A percentile compares a stretch with the other conserved stretches of the same genome.
These are phyloP conservation scores for Arvicanthis niloticus DNA, from an alignment of 2,113 vertebrate genomes.

Conservation along the genomic window DNA sequence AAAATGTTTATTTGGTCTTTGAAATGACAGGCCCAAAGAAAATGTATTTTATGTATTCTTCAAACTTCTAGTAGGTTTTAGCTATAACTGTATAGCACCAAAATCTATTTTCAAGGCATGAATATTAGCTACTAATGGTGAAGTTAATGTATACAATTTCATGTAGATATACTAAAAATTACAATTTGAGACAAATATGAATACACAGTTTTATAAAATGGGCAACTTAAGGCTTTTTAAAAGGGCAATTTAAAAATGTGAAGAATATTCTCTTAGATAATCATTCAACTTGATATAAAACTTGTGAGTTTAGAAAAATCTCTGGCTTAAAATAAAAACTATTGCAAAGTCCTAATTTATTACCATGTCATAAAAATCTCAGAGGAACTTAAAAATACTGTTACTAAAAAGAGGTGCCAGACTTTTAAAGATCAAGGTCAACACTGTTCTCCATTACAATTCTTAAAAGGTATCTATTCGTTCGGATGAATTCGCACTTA, in stretches of 20 bases:
- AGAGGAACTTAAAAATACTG: slow-evolving; percentile 58
- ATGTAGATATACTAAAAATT: slow-evolving; percentile 44
- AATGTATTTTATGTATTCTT: slow-evolving; percentile 64
- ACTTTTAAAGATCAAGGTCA: slow-evolving; percentile 68
- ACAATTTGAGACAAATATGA: slow-evolving; percentile 55
- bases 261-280: slow-evolving; percentile 69
- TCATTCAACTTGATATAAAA: slow-evolving; percentile 55
- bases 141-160: slow-evolving; percentile 44
- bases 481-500: slow-evolving; percentile 36
- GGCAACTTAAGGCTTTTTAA: slow-evolving; percentile 63
- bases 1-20: slow-evolving; percentile 74
- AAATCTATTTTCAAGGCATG: slow-evolving; percentile 59
- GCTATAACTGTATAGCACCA: slow-evolving; percentile 75
- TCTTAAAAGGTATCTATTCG: slow-evolving; percentile 48
- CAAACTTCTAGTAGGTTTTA: slow-evolving; percentile 71
- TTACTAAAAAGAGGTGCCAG: background rate
- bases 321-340: slow-evolving; percentile 79
- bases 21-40: slow-evolving; percentile 69
- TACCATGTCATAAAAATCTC: slow-evolving; percentile 63
- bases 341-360: slow-evolving; percentile 60
- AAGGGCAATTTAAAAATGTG: slow-evolving; percentile 65
- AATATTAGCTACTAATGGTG: slow-evolving; percentile 10
- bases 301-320: background rate
- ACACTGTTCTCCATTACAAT: slow-evolving; percentile 52
- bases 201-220: slow-evolving; percentile 66